Conservation (phyloP, 2,888 invertebrate genomes). For the Xestobium rufovillosum region DNA sequence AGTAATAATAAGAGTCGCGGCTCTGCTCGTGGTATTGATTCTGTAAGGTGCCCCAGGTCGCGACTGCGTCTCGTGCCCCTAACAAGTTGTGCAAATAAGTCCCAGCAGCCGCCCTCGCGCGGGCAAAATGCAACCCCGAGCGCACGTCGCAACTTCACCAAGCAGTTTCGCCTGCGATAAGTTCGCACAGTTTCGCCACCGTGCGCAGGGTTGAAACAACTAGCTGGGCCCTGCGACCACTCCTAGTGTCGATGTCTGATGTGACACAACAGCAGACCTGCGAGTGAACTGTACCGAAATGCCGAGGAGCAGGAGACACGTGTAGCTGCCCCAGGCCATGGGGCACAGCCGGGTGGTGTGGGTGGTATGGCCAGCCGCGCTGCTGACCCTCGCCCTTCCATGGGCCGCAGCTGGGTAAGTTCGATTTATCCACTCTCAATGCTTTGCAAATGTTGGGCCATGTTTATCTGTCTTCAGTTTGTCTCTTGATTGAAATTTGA, state of each 20-base stretch:
- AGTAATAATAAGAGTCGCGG: slow-evolving; percentile 35
- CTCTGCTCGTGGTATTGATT: slow-evolving; percentile 38
- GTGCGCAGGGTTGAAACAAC: slow-evolving; percentile 38
- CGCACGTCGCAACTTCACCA: slow-evolving; percentile 22
- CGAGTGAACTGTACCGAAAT: slow-evolving; percentile 38
- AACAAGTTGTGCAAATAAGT: slow-evolving; percentile 33
- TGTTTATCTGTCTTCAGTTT: too few species aligned
- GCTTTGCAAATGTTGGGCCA: too few species aligned
- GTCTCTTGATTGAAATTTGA: too few species aligned
- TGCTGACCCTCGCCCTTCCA: slow-evolving; percentile 49
- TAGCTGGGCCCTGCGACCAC: slow-evolving; percentile 41
- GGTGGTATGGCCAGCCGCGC: slow-evolving; percentile 39
- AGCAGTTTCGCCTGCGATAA: slow-evolving; percentile 33
- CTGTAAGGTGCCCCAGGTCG: slow-evolving; percentile 43
- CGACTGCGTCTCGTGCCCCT: slow-evolving; percentile 37
- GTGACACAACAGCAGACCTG: slow-evolving; percentile 37
- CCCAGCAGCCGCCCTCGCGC: slow-evolving; percentile 43
- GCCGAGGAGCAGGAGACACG: slow-evolving; percentile 43
- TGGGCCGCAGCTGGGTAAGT: slow-evolving; percentile 47
- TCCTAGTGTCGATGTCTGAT: slow-evolving; percentile 42
- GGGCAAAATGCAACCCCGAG: slow-evolving; percentile 33
- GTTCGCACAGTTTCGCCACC: slow-evolving; percentile 37
- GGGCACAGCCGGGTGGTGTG: slow-evolving; percentile 49
- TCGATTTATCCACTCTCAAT: too few species aligned
- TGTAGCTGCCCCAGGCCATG: slow-evolving; percentile 44